These are phyloP conservation scores for Phaethornis superciliosus DNA, from an alignment of 2,113 vertebrate genomes.

Conservation along the genomic window DNA sequence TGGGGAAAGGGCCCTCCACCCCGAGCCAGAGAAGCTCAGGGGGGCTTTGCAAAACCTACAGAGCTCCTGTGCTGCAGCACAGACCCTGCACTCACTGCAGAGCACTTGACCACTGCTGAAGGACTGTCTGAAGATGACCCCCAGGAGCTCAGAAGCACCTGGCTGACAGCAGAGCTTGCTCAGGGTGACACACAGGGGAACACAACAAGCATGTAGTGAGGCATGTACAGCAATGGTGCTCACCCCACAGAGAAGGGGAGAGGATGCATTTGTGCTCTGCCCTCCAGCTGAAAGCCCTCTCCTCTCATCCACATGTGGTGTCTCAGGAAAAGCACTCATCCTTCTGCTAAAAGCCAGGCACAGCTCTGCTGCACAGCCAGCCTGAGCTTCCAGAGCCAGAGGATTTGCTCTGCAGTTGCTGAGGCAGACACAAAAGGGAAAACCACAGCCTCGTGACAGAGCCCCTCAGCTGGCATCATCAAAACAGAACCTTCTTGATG, in stretches of 20 bases:
- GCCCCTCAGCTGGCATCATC: not conserved
- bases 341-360: not conserved
- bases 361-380: not conserved
- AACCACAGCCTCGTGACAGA: slow-evolving; percentile 8
- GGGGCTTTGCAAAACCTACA: not conserved
- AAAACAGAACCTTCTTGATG: not conserved
- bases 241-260: not conserved
- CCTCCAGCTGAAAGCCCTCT: not conserved
- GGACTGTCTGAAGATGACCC: not conserved
- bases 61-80: not conserved
- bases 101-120: not conserved
- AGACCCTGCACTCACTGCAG: not conserved
- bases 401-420: not conserved
- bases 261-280: not conserved
- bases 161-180: not conserved
- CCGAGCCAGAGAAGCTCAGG: not conserved
- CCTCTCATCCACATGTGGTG: rapidly evolving
- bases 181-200: rapidly evolving
- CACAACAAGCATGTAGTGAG: rapidly evolving
- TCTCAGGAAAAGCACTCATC: not conserved
- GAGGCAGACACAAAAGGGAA: not conserved
- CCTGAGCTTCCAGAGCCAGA: rapidly evolving
- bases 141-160: rapidly evolving
- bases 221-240: not conserved
- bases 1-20: not conserved